Evolutionary conservation across 1,140 invertebrate genomes (phyloP).

Genomic region (Neomicropteryx cornuta): DNA sequence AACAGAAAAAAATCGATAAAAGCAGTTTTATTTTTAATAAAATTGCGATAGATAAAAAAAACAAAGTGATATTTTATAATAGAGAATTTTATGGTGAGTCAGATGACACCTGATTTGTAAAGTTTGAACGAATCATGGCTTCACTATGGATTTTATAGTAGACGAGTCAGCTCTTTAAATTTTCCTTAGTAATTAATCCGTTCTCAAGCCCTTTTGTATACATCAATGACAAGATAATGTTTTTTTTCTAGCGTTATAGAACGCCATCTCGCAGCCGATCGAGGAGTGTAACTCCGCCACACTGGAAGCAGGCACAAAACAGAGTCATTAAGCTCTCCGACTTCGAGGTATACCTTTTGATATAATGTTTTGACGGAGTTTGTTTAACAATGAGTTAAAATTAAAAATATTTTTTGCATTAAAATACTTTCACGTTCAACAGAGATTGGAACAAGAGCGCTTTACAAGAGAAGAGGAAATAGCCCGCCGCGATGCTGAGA

Average conservation of each 20-base stretch:
- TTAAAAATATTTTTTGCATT: not conserved
- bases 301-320: constrained; percentile 80
- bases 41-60: too few species aligned
- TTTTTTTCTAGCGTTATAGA: constrained; percentile 65
- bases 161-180: too few species aligned
- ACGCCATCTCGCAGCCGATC: constrained; percentile 75
- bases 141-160: too few species aligned
- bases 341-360: constrained; percentile 47
- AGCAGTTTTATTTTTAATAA: too few species aligned
- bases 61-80: too few species aligned
- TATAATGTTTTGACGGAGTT: constrained; percentile 1
- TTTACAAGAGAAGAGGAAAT: constrained; percentile 49
- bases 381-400: constrained; percentile 1
- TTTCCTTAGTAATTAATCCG: too few species aligned
- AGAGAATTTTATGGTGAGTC: too few species aligned
- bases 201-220: not conserved
- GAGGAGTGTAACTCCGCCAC: constrained; percentile 75
- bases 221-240: not conserved
- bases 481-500: constrained; percentile 44
- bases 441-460: constrained; percentile 53
- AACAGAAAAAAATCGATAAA: too few species aligned
- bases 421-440: constrained; percentile 6
- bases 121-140: too few species aligned
- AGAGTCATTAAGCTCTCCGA: constrained; percentile 72
- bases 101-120: too few species aligned